These are phyloP conservation scores for Andrena dorsata DNA, from an alignment of 2,888 invertebrate species.

Conservation along the genomic window DNA sequence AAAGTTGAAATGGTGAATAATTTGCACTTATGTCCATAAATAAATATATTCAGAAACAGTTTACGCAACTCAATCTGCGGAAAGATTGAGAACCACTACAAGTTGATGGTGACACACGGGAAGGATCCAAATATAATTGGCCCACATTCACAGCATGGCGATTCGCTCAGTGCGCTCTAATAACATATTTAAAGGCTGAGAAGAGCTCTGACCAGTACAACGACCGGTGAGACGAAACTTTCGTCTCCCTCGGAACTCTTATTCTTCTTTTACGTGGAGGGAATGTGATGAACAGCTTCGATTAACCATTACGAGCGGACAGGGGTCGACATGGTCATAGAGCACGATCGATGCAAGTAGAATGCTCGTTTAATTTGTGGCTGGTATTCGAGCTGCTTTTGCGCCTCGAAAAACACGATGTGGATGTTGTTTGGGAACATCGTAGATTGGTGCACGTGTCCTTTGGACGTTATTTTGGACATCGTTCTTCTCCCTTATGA, in stretches of 20 bases:
- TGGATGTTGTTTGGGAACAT: background rate
- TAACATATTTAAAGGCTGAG: conserved; percentile 28
- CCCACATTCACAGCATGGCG: conserved; percentile 11
- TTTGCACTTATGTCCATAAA: too few relatives aligned
- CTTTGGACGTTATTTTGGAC: too few relatives aligned
- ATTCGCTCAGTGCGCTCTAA: conserved; percentile 16
- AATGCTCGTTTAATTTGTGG: conserved; percentile 57
- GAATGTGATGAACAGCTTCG: conserved; percentile 73
- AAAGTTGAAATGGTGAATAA: too few relatives aligned
- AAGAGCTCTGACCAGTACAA: conserved; percentile 44
- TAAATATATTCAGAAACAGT: too few relatives aligned
- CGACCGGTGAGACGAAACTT: conserved; percentile 40
- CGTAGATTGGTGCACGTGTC: background rate
- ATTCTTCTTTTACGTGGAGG: conserved; percentile 32
- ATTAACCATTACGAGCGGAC: conserved; percentile 72
- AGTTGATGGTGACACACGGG: background rate
- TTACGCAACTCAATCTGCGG: too few relatives aligned
- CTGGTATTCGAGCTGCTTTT: conserved; percentile 2
- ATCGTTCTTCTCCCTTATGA: too few relatives aligned
- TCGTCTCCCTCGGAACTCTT: conserved; percentile 22
- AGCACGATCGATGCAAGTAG: conserved; percentile 66
- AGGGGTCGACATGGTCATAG: conserved; percentile 72
- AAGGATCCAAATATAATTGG: conserved; percentile 31
- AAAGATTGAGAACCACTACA: conserved; percentile 9
- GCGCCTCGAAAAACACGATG: background rate